Base-by-base conservation (phyloP, 2,888 invertebrate genomes). In the Hirtodrosophila confusa region DNA sequence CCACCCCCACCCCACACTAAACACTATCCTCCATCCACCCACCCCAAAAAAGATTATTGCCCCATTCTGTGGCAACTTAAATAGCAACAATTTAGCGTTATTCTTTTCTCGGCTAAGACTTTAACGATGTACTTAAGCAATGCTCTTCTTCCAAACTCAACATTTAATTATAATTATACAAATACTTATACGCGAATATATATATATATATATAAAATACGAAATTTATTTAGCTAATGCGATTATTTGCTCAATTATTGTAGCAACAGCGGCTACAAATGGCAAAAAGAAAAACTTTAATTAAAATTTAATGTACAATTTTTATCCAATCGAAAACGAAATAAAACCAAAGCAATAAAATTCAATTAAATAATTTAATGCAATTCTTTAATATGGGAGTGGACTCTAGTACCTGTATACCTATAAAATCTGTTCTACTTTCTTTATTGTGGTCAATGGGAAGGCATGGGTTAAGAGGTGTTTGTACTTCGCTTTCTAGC, bases 231-330 rank as follows among this genome's bases (percentile, higher is more conserved):
- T 57, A 76, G 54, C 56, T 67, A 62, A 68, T 58, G 56, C 24
- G 33, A 64, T 45, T 45, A 64, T 69, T 80, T 77, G 78, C 69
- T 74, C 74, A 78, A 69, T 61, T 80, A 58, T 50, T 44, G 61
- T 69, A 49, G 66, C 65, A 65, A 47, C 43, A 63, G 50, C 62
- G 49, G 78, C 74, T 70, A 57, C 64, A 43, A 66, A 65, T 41
- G 43, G 47, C 47, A 65, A 54, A 31, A n/a, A 17, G 17, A 17
- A 17, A 4, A 62, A 74, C 40, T 61, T 74, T 63, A 71, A 78
- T 63, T 78, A 80, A 51, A 69, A 73, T 80, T 70, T 84, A 78
- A 70, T 78, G 78, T 80, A 78, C 10, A 77, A 80, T 86, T 86
- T 86, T 82, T 86, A 82, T 86, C 57, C 63, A 66, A 60, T 57